phyloP scores from a whole-genome alignment of 2,797 vertebrate species.

The Pteronotus mesoamericanus region DNA sequence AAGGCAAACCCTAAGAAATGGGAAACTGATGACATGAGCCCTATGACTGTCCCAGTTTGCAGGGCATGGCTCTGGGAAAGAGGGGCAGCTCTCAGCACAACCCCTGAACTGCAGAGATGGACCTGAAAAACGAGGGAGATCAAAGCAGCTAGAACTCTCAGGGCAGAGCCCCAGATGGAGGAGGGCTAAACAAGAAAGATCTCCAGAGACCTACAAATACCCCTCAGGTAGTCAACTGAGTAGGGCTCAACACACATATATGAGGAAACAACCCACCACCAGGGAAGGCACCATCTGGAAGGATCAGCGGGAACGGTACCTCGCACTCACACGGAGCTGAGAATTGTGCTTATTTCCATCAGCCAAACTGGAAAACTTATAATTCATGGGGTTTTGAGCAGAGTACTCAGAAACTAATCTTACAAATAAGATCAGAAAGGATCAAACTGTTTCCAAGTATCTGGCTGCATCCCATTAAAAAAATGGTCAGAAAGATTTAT shows the following conservation, averaged over 20 bases:
- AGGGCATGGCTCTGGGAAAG: not conserved
- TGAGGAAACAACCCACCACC: not conserved
- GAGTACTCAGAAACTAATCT: constrained; percentile 4
- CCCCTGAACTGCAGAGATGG: not conserved
- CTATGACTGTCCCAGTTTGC: not conserved
- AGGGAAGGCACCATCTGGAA: not conserved
- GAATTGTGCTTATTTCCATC: not conserved
- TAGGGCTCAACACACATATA: not conserved
- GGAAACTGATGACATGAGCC: not conserved
- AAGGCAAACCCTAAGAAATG: not conserved
- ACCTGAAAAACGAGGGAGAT: not conserved
- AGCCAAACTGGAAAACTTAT: not conserved
- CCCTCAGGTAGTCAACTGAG: not conserved
- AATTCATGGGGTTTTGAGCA: not conserved
- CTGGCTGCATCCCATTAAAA: not conserved
- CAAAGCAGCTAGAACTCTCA: not conserved
- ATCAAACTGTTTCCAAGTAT: not conserved
- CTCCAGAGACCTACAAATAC: not conserved
- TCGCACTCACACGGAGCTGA: not conserved
- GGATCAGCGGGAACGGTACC: not conserved
- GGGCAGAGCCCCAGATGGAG: not conserved
- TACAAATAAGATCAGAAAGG: not conserved
- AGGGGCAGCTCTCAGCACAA: not conserved
- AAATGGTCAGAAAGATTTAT: not conserved
- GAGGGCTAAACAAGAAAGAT: not conserved